Percentiles rank a stretch among this genome's conserved stretches.
Evolutionary conservation across 2,888 invertebrate genomes (phyloP).

Genomic region (Carterocephalus palaemon): DNA sequence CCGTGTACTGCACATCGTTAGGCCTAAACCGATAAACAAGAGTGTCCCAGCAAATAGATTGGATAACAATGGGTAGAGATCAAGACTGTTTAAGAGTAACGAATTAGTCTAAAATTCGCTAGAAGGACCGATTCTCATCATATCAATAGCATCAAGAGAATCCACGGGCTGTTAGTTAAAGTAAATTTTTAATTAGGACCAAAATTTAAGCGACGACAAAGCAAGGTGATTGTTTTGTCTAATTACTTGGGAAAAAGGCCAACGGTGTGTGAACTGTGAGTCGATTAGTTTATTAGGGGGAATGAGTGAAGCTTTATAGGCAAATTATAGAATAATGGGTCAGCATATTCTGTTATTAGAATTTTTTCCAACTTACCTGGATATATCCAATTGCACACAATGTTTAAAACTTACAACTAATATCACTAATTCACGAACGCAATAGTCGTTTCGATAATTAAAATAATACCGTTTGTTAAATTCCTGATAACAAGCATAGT

Average conservation of each 20-base stretch:
- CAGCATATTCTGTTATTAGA: constrained; percentile 8
- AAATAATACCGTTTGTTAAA: constrained; percentile 28
- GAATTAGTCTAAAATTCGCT: constrained; percentile 55
- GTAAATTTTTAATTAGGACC: constrained; percentile 61
- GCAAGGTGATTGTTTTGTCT: constrained; percentile 29
- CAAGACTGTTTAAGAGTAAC: constrained; percentile 69
- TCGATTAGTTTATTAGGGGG: constrained; percentile 8
- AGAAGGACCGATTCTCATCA: constrained; percentile 57
- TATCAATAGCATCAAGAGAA: constrained; percentile 65
- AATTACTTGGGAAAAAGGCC: constrained; percentile 3
- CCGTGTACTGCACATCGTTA: constrained; percentile 53
- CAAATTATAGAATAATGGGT: constrained; percentile 1
- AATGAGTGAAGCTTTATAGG: constrained; percentile 4
- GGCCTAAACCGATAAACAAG: constrained; percentile 65
- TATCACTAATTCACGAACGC: constrained; percentile 15
- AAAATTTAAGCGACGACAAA: constrained; percentile 43
- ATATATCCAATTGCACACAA: constrained; percentile 17
- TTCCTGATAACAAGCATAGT: constrained; percentile 65
- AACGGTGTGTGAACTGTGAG: constrained; percentile 45
- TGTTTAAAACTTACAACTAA: constrained; percentile 40
- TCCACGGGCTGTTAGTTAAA: constrained; percentile 40
- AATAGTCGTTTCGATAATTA: constrained; percentile 7
- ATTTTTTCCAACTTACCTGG: constrained; percentile 8
- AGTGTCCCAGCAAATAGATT: constrained; percentile 15
- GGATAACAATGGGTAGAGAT: constrained; percentile 49